Evolutionary conservation across 2,113 vertebrate species (phyloP).

Genomic region (Cyphomyrus plagiostoma): DNA sequence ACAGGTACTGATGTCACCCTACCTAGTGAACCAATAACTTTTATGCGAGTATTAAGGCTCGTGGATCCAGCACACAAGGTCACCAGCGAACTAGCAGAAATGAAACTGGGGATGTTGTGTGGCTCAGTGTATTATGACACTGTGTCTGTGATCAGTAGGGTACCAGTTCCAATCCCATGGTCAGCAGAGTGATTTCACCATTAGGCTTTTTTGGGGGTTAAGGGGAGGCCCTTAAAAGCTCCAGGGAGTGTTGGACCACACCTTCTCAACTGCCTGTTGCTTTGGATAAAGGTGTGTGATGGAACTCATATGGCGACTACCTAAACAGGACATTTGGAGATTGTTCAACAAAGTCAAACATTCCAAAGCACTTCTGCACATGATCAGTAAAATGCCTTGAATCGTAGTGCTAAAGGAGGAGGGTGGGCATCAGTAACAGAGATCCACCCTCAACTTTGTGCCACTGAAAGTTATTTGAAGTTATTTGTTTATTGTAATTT

Average conservation of each 20-base stretch:
- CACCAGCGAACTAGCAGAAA: not conserved
- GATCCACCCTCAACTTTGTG: not conserved
- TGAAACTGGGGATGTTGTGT: not conserved
- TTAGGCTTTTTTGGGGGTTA: not conserved
- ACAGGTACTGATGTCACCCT: not conserved
- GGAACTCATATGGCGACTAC: not conserved
- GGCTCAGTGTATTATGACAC: not conserved
- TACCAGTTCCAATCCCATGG: not conserved
- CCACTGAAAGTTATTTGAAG: not conserved
- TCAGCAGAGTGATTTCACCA: not conserved
- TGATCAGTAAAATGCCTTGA: not conserved
- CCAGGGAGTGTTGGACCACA: not conserved
- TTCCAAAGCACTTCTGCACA: not conserved
- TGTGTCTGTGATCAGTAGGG: not conserved
- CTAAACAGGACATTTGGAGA: not conserved
- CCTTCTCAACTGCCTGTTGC: too few species aligned
- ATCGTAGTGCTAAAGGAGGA: not conserved
- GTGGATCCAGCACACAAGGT: not conserved
- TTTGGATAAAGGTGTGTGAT: too few species aligned
- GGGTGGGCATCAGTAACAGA: too few species aligned
- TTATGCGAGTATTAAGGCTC: not conserved
- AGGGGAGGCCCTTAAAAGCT: not conserved
- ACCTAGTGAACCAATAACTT: not conserved
- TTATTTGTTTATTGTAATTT: not conserved
- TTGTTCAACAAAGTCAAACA: not conserved